Percentiles rank a stretch among this genome's conserved stretches.
phyloP scores from a whole-genome alignment of 2,113 vertebrate genomes.

The Sclerurus mexicanus region DNA sequence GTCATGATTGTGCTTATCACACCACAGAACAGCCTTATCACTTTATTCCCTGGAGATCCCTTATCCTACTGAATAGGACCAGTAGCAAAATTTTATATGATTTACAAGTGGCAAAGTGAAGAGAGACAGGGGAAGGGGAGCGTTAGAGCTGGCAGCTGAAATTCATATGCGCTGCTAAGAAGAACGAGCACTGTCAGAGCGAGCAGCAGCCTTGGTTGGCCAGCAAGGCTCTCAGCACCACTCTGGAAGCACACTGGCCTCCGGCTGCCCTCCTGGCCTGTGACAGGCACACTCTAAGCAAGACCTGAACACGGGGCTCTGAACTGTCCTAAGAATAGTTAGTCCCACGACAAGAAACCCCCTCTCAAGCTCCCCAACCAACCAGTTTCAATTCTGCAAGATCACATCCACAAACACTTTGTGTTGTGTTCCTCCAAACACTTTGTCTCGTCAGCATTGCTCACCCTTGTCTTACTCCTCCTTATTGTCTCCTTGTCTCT shows the following conservation, averaged over 20 bases:
- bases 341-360: not conserved
- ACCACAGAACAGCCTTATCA: not conserved
- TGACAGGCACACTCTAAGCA: not conserved
- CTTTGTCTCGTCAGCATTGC: not conserved
- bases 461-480: not conserved
- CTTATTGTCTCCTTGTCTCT: not conserved
- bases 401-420: not conserved
- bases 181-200: not conserved
- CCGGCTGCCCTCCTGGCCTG: not conserved
- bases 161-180: not conserved
- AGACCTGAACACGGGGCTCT: not conserved
- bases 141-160: not conserved
- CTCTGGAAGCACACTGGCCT: not conserved
- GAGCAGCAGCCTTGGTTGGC: not conserved
- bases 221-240: not conserved
- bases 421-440: too few relatives aligned
- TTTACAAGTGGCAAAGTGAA: not conserved
- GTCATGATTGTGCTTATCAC: not conserved
- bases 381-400: not conserved
- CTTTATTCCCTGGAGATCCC: not conserved
- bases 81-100: not conserved
- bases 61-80: not conserved
- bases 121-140: not conserved
- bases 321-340: not conserved
- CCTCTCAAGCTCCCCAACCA: not conserved